phyloP scores from a whole-genome alignment of 1,140 invertebrate genomes.

The Drosophila ironensis region DNA sequence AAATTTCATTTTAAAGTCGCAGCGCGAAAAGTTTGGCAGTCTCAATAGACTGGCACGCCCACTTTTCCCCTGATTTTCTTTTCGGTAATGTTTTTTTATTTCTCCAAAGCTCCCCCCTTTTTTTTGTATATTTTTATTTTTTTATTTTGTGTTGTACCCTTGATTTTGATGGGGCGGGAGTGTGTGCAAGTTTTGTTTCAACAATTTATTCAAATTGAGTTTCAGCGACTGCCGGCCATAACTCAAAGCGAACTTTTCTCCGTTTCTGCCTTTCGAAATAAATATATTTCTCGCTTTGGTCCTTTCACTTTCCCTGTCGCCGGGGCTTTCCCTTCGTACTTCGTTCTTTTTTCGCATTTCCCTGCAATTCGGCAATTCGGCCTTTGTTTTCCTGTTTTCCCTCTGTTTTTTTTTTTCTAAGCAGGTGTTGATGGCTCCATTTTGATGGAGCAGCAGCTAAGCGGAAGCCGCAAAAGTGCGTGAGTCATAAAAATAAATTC shows the following conservation, averaged over 20 bases:
- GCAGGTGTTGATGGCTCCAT: conserved; percentile 78
- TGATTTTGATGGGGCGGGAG: conserved; percentile 5
- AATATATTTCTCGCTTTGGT: conserved; percentile 25
- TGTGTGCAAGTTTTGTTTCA: conserved; percentile 58
- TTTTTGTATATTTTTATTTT: not conserved
- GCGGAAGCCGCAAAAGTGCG: conserved; percentile 77
- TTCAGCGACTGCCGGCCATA: conserved; percentile 73
- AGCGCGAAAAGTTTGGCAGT: conserved; percentile 50
- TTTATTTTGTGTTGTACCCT: not conserved
- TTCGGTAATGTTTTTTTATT: conserved; percentile 18
- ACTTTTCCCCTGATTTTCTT: not conserved
- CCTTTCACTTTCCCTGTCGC: conserved; percentile 28
- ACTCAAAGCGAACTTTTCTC: conserved; percentile 63
- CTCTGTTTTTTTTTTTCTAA: conserved; percentile 27
- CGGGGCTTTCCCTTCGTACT: no score
- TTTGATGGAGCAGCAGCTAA: conserved; percentile 66
- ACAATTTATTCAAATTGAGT: conserved; percentile 79
- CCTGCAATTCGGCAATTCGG: no score
- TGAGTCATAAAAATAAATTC: conserved; percentile 78
- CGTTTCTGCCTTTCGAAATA: conserved; percentile 19
- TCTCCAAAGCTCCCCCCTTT: not conserved
- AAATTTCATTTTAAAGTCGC: conserved; percentile 73
- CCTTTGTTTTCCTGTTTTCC: no score
- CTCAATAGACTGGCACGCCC: conserved; percentile 54
- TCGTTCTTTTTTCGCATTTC: no score